Conservation (phyloP, 2,797 vertebrate species). For the Carduelis carduelis region DNA sequence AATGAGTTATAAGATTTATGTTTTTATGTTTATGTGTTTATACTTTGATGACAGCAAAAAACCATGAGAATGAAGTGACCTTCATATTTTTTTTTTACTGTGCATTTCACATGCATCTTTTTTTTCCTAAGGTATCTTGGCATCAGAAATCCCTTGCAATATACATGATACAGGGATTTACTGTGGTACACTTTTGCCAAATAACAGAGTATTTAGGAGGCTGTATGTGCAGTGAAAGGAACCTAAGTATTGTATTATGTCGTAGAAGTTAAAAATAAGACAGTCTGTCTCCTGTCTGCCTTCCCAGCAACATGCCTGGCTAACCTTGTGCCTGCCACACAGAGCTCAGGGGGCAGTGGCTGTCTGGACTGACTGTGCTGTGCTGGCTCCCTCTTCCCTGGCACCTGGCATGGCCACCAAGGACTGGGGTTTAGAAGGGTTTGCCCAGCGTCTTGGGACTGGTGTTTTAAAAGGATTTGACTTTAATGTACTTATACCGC, state of each 20-base stretch:
- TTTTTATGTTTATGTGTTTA: not conserved
- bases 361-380: not conserved
- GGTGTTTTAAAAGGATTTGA: not conserved
- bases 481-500: not conserved
- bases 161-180: not conserved
- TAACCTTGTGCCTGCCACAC: not conserved
- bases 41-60: slow-evolving; percentile 16
- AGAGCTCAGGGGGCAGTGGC: not conserved
- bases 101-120: not conserved
- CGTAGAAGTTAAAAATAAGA: not conserved
- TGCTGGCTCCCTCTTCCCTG: not conserved
- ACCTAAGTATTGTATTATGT: not conserved
- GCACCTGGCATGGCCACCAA: not conserved
- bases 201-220: not conserved
- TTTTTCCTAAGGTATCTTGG: not conserved
- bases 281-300: not conserved
- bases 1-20: not conserved
- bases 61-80: not conserved
- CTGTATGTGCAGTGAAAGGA: not conserved
- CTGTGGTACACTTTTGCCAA: not conserved
- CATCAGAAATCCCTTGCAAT: slow-evolving; percentile 26
- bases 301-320: not conserved
- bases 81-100: not conserved
- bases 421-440: rapidly evolving
- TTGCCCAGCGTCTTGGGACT: not conserved